These are phyloP conservation scores for Petrocephalus microphthalmus DNA, from an alignment of 2,113 vertebrate genomes.

Conservation along the genomic window DNA sequence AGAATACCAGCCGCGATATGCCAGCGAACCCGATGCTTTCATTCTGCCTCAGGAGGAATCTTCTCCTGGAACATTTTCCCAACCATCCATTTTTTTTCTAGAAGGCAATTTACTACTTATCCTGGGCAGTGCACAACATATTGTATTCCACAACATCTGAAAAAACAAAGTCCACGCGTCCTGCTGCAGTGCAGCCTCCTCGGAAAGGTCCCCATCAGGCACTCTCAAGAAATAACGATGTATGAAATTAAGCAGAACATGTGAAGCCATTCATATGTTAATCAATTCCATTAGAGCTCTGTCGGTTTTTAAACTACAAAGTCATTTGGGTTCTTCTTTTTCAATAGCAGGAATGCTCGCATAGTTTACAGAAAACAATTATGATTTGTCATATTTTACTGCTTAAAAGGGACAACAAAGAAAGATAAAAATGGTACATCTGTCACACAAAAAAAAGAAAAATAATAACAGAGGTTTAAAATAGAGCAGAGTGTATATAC, in stretches of 20 bases:
- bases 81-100: not conserved
- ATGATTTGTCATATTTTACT: slow-evolving; percentile 5
- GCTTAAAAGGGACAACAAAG: slow-evolving; percentile 40
- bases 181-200: not conserved
- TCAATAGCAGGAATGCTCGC: not conserved
- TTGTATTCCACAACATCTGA: not conserved
- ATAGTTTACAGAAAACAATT: not conserved
- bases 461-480: slow-evolving; percentile 69
- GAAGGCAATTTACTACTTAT: not conserved
- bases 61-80: not conserved
- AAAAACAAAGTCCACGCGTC: not conserved
- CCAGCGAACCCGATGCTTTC: slow-evolving; percentile 27
- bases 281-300: not conserved
- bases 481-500: slow-evolving; percentile 59
- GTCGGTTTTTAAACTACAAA: not conserved
- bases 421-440: slow-evolving; percentile 49
- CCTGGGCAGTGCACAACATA: not conserved
- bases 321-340: not conserved
- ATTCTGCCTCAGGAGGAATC: slow-evolving; percentile 48
- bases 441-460: slow-evolving; percentile 58
- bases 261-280: not conserved
- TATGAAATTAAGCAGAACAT: not conserved
- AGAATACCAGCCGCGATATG: slow-evolving; percentile 9
- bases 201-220: not conserved
- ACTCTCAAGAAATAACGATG: not conserved